Evolutionary conservation across 2,113 vertebrate genomes (phyloP).

Genomic region (Tachuris rubrigastra): DNA sequence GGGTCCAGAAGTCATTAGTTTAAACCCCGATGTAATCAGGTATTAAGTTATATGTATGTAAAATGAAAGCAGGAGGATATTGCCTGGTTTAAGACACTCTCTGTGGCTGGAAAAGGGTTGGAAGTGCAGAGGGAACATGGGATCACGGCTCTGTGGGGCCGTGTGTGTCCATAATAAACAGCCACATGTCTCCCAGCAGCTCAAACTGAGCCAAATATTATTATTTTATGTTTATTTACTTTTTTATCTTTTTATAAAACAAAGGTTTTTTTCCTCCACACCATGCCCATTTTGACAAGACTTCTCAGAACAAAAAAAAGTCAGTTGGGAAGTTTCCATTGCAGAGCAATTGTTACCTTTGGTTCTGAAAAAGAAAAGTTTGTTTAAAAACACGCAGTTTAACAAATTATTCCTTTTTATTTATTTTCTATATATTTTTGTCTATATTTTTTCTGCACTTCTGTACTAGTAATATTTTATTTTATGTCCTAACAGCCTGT

Average conservation of each 20-base stretch:
- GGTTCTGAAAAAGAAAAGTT: neutral
- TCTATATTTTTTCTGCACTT: neutral
- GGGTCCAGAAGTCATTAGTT: slow-evolving; percentile 16
- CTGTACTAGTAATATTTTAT: neutral
- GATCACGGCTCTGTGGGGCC: accelerated
- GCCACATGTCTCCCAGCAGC: neutral
- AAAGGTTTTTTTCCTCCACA: accelerated
- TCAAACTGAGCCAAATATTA: neutral
- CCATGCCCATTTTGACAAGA: neutral
- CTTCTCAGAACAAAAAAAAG: neutral
- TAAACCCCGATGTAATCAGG: neutral
- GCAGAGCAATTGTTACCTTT: neutral
- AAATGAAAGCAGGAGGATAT: slow-evolving; percentile 25
- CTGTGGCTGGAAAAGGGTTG: neutral
- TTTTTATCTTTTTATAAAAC: neutral
- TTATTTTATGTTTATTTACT: neutral
- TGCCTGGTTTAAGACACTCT: slow-evolving; percentile 16
- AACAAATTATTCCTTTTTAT: neutral
- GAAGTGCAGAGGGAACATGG: accelerated
- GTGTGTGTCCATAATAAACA: neutral
- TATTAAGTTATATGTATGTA: neutral
- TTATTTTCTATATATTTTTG: neutral
- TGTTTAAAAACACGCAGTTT: neutral
- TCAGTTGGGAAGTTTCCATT: neutral
- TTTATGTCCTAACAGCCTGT: neutral